Evolutionary conservation across 2,797 vertebrate genomes (phyloP).

Genomic region (Antrozous pallidus): DNA sequence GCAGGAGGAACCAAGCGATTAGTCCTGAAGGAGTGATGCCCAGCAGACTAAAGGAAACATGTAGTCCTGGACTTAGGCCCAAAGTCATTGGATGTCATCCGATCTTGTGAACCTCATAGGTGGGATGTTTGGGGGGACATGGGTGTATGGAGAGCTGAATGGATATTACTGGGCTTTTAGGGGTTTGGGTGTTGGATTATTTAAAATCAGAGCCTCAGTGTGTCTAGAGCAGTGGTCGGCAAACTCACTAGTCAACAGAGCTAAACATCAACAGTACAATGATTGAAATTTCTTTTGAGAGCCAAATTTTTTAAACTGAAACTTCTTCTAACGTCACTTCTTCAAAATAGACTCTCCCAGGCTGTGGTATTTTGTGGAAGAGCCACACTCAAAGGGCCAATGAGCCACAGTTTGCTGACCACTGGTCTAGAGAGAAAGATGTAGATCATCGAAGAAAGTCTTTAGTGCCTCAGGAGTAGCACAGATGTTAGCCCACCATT

Average conservation of each 20-base stretch:
- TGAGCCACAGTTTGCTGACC: too few species aligned
- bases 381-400: too few species aligned
- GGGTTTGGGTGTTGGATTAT: neutral
- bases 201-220: neutral
- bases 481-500: rapidly evolving
- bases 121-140: neutral
- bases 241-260: too few species aligned
- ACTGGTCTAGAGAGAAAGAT: neutral
- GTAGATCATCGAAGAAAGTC: neutral
- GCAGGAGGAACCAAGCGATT: neutral
- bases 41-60: neutral
- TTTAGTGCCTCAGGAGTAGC: neutral
- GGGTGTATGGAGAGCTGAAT: neutral
- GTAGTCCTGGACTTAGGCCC: neutral
- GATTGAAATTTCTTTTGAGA: too few species aligned
- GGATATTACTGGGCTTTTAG: neutral
- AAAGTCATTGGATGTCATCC: rapidly evolving
- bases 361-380: too few species aligned
- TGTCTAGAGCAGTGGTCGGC: too few species aligned
- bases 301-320: too few species aligned
- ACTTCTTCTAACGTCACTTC: too few species aligned
- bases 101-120: neutral
- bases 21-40: neutral
- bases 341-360: too few species aligned
- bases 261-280: too few species aligned